phyloP scores from a whole-genome alignment of 2,888 invertebrate genomes.

The Ectemnius cavifrons region DNA sequence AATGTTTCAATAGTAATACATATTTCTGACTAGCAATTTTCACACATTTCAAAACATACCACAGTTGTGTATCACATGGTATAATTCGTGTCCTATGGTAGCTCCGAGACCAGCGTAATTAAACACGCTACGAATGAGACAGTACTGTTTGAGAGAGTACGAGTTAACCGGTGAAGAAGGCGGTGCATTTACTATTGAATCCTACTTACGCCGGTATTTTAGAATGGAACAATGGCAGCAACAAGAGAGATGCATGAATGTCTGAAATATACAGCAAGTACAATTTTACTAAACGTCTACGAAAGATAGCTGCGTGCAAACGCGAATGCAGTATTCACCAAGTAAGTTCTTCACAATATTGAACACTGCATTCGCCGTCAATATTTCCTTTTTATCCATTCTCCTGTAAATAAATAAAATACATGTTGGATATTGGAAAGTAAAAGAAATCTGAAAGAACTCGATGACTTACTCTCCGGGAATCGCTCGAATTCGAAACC shows the following conservation, averaged over 20 bases:
- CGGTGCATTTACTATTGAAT: not conserved
- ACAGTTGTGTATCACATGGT: not conserved
- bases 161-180: not conserved
- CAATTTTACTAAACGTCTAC: not conserved
- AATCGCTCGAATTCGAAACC: not conserved
- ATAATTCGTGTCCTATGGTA: constrained; percentile 9
- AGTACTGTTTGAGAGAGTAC: not conserved
- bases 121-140: not conserved
- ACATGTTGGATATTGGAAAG: too few species aligned
- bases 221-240: not conserved
- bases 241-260: not conserved
- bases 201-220: constrained; percentile 11
- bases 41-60: not conserved
- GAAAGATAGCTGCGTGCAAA: not conserved
- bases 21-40: not conserved
- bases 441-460: too few species aligned
- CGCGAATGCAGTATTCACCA: not conserved
- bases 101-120: not conserved
- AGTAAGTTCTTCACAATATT: not conserved
- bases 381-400: not conserved
- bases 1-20: too few species aligned
- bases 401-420: not conserved
- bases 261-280: not conserved
- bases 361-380: not conserved
- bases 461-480: too few species aligned